phyloP scores from a whole-genome alignment of 2,797 vertebrate species.

The Phaenicophaeus curvirostris region DNA sequence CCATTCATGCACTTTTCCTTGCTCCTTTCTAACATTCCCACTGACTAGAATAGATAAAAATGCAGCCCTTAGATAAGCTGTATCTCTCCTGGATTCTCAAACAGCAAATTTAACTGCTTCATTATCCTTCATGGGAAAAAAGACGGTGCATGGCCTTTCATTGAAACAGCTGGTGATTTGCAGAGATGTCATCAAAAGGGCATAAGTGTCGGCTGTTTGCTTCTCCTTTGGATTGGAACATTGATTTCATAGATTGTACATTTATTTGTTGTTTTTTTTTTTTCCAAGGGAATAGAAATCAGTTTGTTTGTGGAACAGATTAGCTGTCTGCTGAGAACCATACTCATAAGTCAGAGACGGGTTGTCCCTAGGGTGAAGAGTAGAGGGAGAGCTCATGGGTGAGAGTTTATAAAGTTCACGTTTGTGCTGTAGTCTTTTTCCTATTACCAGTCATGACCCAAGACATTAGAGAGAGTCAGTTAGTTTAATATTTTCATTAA shows the following conservation, averaged over 20 bases:
- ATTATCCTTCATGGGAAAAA: background rate
- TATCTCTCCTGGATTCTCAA: background rate
- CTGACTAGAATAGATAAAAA: background rate
- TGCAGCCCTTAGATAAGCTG: background rate
- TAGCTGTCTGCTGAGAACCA: conserved; percentile 36
- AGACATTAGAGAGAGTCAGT: background rate
- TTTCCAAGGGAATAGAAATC: conserved; percentile 4
- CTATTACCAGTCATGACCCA: background rate
- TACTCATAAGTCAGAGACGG: background rate
- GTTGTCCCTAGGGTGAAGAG: conserved; percentile 39
- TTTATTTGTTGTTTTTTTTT: background rate
- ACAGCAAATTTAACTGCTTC: background rate
- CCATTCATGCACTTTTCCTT: background rate
- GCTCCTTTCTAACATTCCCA: background rate
- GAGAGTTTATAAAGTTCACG: conserved; percentile 16
- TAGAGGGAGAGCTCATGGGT: background rate
- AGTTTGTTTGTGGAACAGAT: conserved; percentile 50
- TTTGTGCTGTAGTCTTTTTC: background rate
- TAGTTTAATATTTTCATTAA: conserved; percentile 3
- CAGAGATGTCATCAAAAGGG: background rate
- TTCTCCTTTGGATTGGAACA: background rate
- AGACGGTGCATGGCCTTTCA: background rate
- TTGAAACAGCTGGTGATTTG: background rate
- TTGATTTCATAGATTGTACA: background rate
- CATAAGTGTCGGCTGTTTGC: background rate